These are phyloP conservation scores for Philonicus albiceps DNA, from an alignment of 2,888 invertebrate species.

Conservation along the genomic window DNA sequence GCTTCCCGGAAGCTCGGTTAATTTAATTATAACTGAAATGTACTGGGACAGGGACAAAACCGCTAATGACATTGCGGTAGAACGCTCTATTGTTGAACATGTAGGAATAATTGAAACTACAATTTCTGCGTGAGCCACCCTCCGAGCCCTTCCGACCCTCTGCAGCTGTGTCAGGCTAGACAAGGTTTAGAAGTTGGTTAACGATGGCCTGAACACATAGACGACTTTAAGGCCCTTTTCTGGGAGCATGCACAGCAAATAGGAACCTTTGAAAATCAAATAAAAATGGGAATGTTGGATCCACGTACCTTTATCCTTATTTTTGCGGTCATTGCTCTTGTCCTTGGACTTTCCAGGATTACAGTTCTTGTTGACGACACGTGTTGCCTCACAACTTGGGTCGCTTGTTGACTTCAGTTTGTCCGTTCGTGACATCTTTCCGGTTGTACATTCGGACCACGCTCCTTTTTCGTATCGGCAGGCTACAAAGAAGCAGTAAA, in stretches of 20 bases:
- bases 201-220: background rate
- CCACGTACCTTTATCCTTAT: slow-evolving; percentile 68
- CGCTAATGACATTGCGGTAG: slow-evolving; percentile 7
- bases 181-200: background rate
- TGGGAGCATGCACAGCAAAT: background rate
- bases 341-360: slow-evolving; percentile 74
- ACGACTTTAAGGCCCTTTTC: background rate
- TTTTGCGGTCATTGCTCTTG: slow-evolving; percentile 63
- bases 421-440: slow-evolving; percentile 84
- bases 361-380: slow-evolving; percentile 86
- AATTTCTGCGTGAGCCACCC: background rate
- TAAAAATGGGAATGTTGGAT: background rate
- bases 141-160: background rate
- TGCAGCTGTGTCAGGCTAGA: background rate
- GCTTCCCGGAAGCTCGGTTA: background rate
- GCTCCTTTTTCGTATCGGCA: slow-evolving; percentile 90
- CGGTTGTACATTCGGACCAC: slow-evolving; percentile 85
- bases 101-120: slow-evolving; percentile 6
- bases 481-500: slow-evolving; percentile 63
- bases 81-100: background rate
- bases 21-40: slow-evolving; percentile 27
- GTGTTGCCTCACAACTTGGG: slow-evolving; percentile 81
- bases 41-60: slow-evolving; percentile 10
- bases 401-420: slow-evolving; percentile 84
- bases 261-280: background rate